Base-by-base conservation (phyloP, 2,888 invertebrate species). In the Phasia obesa region DNA sequence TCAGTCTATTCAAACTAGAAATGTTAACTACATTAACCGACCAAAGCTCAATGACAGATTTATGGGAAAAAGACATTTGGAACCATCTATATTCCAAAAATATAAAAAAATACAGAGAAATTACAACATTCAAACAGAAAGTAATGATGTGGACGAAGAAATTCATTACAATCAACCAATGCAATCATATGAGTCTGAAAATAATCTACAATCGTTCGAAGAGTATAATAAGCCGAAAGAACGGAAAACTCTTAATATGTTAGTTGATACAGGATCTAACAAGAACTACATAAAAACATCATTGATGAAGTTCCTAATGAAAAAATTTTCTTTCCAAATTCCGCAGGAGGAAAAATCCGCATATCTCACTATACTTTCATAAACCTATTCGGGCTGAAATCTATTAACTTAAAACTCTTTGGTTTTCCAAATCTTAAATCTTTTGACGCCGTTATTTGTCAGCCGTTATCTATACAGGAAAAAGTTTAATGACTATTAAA, bases 351-450 rank as follows among this genome's bases (percentile, higher is more conserved):
- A 44, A 51, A 53, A 51, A n/a, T 53, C 1, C 9, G 23, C 38
- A 53, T 74, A n/a, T 11, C 73, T 27, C 62, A 74, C 38, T 53
- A 74, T 13, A 55, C 64, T 11, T 53, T 53, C 19, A 49, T 57
- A 15, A 65, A 47, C 11, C 17, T 62, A 21, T 62, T 74, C 27
- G 53, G 59, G 4, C 25, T 59, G 3, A 73, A 47, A 15, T 17
- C 23, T 49, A 44, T 19, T 2, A 42, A 51, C 7, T 9, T 64
- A 17, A 64, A 62, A 64, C 64, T 74, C 3, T 74, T 53, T 23
- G 25, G n/a, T 13, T 19, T 74, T n/a, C n/a, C n/a, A n/a, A n/a
- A n/a, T n/a, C n/a, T n/a, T n/a, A n/a, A n/a, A n/a, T n/a, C n/a
- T n/a, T n/a, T n/a, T n/a, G n/a, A n/a, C n/a, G n/a, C n/a, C n/a